These are phyloP conservation scores for Hypotaenidia philippensis DNA, from an alignment of 2,797 vertebrate genomes.

Conservation along the genomic window DNA sequence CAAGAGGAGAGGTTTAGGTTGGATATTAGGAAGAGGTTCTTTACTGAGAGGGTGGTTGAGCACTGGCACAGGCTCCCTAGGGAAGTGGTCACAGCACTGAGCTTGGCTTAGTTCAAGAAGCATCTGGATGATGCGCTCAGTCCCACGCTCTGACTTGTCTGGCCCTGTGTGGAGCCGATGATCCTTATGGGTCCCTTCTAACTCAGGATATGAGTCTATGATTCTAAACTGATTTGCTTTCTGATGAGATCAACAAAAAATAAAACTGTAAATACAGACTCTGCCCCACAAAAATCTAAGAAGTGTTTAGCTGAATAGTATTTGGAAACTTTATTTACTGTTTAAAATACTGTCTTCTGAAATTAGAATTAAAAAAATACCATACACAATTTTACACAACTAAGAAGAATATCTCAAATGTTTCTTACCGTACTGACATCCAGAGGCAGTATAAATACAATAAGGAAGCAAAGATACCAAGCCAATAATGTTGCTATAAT, in stretches of 20 bases:
- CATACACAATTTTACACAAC: neutral
- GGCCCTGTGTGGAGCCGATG: too few relatives aligned
- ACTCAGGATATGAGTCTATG: too few relatives aligned
- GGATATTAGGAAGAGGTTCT: too few relatives aligned
- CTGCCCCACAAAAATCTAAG: neutral
- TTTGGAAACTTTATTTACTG: neutral
- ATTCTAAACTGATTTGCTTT: neutral
- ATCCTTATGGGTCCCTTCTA: too few relatives aligned
- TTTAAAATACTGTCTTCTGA: neutral
- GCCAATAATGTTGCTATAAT: conserved; percentile 93
- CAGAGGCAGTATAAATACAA: conserved; percentile 95
- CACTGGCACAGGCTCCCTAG: too few relatives aligned
- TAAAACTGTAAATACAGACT: neutral
- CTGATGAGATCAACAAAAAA: neutral
- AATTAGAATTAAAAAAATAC: neutral
- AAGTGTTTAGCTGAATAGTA: neutral
- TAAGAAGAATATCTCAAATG: neutral
- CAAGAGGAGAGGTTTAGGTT: too few relatives aligned
- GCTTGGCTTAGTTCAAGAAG: too few relatives aligned
- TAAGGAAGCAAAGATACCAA: conserved; percentile 98
- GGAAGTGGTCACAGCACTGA: too few relatives aligned
- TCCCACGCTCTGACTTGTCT: too few relatives aligned
- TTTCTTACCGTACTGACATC: conserved; percentile 94
- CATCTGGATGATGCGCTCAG: too few relatives aligned
- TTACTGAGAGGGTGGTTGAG: too few relatives aligned